Conservation (phyloP, 2,113 vertebrate genomes). For the Origma solitaria region DNA sequence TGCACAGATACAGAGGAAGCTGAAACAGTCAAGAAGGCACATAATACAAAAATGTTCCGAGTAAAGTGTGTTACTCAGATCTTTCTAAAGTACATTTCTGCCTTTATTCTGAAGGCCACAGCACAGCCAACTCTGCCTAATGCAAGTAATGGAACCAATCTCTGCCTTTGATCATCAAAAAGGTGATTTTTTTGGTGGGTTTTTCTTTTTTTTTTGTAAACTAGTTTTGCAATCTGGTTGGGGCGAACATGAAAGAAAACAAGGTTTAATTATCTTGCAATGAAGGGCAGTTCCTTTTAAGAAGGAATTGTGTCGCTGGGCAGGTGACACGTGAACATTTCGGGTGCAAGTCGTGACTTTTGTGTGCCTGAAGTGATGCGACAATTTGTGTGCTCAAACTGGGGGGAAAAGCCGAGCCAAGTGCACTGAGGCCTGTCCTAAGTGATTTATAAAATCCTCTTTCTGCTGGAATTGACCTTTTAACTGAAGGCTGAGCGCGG, state of each 20-base stretch:
- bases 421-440: neutral
- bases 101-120: conserved; percentile 88
- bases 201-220: neutral
- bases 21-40: conserved; percentile 88
- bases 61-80: conserved; percentile 93
- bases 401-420: neutral
- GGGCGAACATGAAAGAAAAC: conserved; percentile 73
- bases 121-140: conserved; percentile 86
- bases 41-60: conserved; percentile 86
- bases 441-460: neutral
- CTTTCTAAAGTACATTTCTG: conserved; percentile 86
- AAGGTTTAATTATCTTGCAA: conserved; percentile 67
- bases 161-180: conserved; percentile 91
- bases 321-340: accelerated
- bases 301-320: accelerated
- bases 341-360: accelerated
- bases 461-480: neutral
- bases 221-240: conserved; percentile 66
- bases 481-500: neutral
- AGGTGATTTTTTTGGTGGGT: conserved; percentile 76
- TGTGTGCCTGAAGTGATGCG: accelerated
- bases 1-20: conserved; percentile 82
- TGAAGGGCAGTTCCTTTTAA: neutral
- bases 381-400: neutral
- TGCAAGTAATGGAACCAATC: conserved; percentile 93